These are phyloP conservation scores for Callipepla squamata DNA, from an alignment of 2,113 vertebrate genomes.

Conservation along the genomic window DNA sequence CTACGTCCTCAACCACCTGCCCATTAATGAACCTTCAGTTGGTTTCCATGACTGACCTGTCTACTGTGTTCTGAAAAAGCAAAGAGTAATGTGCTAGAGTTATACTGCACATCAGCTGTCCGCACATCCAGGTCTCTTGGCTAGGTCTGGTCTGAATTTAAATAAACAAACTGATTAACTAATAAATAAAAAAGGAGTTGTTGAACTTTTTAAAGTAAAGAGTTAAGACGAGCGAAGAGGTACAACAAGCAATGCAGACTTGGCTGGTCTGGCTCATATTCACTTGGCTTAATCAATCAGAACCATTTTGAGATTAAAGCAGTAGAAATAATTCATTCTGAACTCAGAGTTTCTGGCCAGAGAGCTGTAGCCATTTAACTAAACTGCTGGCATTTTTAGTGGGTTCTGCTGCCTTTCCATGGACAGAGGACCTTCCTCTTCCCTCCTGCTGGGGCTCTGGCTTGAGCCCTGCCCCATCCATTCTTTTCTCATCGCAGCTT, in stretches of 20 bases:
- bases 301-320: neutral
- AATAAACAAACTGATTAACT: neutral
- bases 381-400: accelerated
- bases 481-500: neutral
- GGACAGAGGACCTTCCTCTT: neutral
- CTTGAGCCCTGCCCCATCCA: accelerated
- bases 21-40: neutral
- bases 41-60: neutral
- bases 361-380: neutral
- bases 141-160: neutral
- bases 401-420: neutral
- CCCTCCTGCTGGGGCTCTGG: neutral
- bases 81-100: neutral
- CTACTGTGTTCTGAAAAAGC: neutral
- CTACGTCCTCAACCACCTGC: neutral
- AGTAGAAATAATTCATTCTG: neutral
- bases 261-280: neutral
- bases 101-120: neutral
- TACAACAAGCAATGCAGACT: neutral
- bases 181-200: neutral
- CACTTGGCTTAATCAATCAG: neutral
- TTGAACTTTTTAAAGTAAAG: neutral
- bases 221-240: neutral
- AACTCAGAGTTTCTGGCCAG: neutral
- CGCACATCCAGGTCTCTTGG: neutral